Evolutionary conservation across 2,888 invertebrate genomes (phyloP), one percentile per base, ranked within the genome.

Genomic region (Caradrina clavipalpis): DNA sequence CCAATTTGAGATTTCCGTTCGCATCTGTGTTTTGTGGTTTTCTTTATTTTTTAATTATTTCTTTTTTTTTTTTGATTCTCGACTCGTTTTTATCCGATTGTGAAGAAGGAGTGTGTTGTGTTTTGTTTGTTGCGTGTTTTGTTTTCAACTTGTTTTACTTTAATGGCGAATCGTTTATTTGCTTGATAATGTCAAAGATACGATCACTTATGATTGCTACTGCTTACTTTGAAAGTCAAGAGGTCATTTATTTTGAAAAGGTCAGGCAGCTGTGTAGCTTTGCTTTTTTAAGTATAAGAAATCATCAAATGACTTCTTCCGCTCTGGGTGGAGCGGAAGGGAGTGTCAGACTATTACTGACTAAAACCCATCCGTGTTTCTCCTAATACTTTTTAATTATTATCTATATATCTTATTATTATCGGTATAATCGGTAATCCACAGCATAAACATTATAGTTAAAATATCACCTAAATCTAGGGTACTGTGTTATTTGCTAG

Each of bases 1-100:
- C 86, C 92, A 93, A 93, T 93, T 93, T 93, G 87, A 89, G 92
- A 93, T 92, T 92, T 93, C 93, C 93, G 91, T 85, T 87, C 84
- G 85, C 83, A 81, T 85, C 86, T 87, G 88, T 88, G 73, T 82
- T 78, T 74, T 59, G 75, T 88, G 85, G 88, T 86, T 88, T 90
- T 87, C 82, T 85, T 88, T 86, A 72, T 50, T 85, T n/a, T 87
- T 87, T 87, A 87, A 87, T 86, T 81, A 75, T 81, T 79, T 79
- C 50, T 83, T 86, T 84, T 82, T 80, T 83, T 86, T 84, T 82
- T 80, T 77, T 76, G 51, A 63, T 71, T 64, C 26, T 69, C 53
- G 57, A 58, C 76, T 86, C 81, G 83, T 86, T 87, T 85, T 86
- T 75, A 80, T 65, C 82, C 76, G 77, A 79, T 73, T 80, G 83